phyloP scores from a whole-genome alignment of 1,140 invertebrate species.

The Diorhabda elongata region DNA sequence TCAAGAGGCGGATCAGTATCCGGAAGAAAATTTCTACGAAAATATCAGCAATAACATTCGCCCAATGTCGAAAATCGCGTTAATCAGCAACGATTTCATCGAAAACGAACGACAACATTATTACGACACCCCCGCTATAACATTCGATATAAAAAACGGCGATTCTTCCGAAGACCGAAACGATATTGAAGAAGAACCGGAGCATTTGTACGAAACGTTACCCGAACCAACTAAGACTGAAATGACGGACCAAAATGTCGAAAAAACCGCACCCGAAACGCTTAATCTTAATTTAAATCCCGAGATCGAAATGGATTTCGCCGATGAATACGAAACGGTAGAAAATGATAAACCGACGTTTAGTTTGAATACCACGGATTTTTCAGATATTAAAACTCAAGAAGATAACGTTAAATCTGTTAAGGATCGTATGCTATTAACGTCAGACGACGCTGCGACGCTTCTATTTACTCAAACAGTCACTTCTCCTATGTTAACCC shows the following conservation, averaged over 20 bases:
- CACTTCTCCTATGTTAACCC: conserved; percentile 47
- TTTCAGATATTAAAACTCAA: conserved; percentile 23
- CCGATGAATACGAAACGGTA: not conserved
- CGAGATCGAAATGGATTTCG: conserved; percentile 12
- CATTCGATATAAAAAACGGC: conserved; percentile 13
- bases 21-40: conserved; percentile 31
- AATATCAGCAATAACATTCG: conserved; percentile 20
- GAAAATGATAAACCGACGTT: conserved; percentile 18
- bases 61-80: conserved; percentile 19
- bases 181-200: conserved; percentile 19
- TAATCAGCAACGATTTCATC: conserved; percentile 24
- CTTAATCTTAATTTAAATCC: conserved; percentile 24
- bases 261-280: conserved; percentile 17
- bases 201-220: conserved; percentile 34
- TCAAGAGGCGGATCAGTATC: conserved; percentile 25
- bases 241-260: conserved; percentile 28
- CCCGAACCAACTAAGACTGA: conserved; percentile 27
- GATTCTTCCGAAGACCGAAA: conserved; percentile 22
- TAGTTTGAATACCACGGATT: conserved; percentile 30
- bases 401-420: conserved; percentile 32
- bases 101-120: conserved; percentile 29
- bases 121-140: conserved; percentile 26
- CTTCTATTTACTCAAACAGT: conserved; percentile 46
- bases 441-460: conserved; percentile 41
- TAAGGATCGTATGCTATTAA: conserved; percentile 44